Conservation (phyloP, 2,797 vertebrate species). For the Hapalemur alaotrensis region DNA sequence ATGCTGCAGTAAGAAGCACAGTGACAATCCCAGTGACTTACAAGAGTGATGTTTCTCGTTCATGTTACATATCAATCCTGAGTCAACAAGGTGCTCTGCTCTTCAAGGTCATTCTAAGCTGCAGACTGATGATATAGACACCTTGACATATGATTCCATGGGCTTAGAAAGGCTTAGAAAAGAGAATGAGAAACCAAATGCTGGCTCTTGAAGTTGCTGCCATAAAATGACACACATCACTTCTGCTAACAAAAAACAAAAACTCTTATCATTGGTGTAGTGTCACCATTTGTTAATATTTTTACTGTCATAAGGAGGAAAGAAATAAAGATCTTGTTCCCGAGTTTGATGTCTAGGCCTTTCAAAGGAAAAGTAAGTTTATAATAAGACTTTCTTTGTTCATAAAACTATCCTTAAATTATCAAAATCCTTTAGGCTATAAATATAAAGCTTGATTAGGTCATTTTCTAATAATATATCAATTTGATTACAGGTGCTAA, state of each 20-base stretch:
- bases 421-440: neutral
- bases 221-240: neutral
- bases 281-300: neutral
- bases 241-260: neutral
- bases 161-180: neutral
- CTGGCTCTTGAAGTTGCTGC: neutral
- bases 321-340: neutral
- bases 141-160: neutral
- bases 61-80: neutral
- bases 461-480: neutral
- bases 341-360: neutral
- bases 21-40: neutral
- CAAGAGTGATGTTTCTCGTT: neutral
- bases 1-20: neutral
- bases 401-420: neutral
- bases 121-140: neutral
- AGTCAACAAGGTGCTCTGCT: neutral
- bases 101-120: neutral
- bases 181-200: neutral
- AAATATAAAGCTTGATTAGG: neutral
- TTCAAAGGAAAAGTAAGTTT: neutral
- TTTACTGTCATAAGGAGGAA: too few relatives aligned
- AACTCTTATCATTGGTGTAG: neutral
- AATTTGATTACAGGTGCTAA: neutral
- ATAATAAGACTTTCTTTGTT: neutral